phyloP scores from a whole-genome alignment of 2,113 vertebrate species.

The Pelmatolapia mariae region DNA sequence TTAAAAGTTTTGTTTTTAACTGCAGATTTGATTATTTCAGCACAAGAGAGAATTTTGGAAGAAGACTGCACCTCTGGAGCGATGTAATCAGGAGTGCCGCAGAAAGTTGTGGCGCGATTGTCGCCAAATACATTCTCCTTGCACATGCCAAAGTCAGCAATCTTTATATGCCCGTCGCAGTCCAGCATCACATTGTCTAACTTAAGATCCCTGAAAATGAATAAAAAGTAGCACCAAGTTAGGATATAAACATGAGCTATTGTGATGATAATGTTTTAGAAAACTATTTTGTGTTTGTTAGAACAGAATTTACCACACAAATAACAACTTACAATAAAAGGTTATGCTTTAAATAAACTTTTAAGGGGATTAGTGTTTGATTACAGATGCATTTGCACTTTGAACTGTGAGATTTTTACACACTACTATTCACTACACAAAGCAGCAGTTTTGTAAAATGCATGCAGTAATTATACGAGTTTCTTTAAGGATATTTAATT shows the following conservation, averaged over 20 bases:
- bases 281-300: not conserved
- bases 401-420: not conserved
- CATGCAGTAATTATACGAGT: not conserved
- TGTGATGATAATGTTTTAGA: not conserved
- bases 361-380: not conserved
- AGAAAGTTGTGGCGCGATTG: slow-evolving; percentile 91
- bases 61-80: slow-evolving; percentile 75
- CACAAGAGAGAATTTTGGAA: not conserved
- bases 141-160: slow-evolving; percentile 98
- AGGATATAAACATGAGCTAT: not conserved
- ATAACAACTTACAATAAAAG: not conserved
- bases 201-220: slow-evolving; percentile 85
- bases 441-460: not conserved
- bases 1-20: not conserved
- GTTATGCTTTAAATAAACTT: not conserved
- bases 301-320: not conserved
- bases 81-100: slow-evolving; percentile 96
- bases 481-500: not conserved
- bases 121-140: slow-evolving; percentile 91
- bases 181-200: slow-evolving; percentile 98
- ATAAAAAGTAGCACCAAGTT: not conserved
- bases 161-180: slow-evolving; percentile 91
- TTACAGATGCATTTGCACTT: not conserved
- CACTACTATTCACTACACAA: not conserved
- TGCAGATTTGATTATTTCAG: not conserved